Percentiles rank a stretch among this genome's conserved stretches.
Evolutionary conservation across 2,797 vertebrate species (phyloP).

Genomic region (Synanceia verrucosa): DNA sequence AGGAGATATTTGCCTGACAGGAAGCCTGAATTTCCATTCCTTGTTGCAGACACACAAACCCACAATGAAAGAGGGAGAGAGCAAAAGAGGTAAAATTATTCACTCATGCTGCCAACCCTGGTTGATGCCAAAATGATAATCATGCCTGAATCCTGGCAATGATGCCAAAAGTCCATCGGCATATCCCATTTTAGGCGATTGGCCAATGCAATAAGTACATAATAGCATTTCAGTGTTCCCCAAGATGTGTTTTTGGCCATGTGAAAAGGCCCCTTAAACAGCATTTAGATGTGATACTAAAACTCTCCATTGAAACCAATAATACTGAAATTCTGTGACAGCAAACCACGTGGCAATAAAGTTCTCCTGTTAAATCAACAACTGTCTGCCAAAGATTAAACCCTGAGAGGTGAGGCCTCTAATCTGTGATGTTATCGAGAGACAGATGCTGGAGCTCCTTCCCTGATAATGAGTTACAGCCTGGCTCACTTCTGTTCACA

Average conservation of each 20-base stretch:
- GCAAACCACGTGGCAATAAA: constrained; percentile 48
- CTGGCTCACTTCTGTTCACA: constrained; percentile 57
- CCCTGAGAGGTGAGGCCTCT: constrained; percentile 47
- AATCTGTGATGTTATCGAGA: constrained; percentile 67
- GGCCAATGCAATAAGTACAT: constrained; percentile 76
- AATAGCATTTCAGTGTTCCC: constrained; percentile 75
- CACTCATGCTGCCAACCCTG: constrained; percentile 57
- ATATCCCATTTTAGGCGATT: constrained; percentile 70
- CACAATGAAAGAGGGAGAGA: constrained; percentile 29
- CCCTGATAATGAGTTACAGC: constrained; percentile 64
- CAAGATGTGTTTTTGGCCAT: constrained; percentile 70
- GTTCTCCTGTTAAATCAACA: constrained; percentile 62
- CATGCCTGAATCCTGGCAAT: constrained; percentile 63
- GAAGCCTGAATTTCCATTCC: constrained; percentile 46
- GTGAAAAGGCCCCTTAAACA: constrained; percentile 52
- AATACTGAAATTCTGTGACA: constrained; percentile 67
- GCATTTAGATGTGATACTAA: constrained; percentile 63
- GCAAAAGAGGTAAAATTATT: constrained; percentile 53
- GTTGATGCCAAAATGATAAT: constrained; percentile 76
- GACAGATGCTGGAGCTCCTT: constrained; percentile 61
- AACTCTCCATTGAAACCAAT: constrained; percentile 68
- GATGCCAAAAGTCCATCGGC: constrained; percentile 72
- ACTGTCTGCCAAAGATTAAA: constrained; percentile 66
- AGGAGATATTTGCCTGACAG: constrained; percentile 43
- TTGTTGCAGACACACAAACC: constrained; percentile 46